Conservation (phyloP, 2,888 invertebrate genomes). For the Chirona hameri region DNA sequence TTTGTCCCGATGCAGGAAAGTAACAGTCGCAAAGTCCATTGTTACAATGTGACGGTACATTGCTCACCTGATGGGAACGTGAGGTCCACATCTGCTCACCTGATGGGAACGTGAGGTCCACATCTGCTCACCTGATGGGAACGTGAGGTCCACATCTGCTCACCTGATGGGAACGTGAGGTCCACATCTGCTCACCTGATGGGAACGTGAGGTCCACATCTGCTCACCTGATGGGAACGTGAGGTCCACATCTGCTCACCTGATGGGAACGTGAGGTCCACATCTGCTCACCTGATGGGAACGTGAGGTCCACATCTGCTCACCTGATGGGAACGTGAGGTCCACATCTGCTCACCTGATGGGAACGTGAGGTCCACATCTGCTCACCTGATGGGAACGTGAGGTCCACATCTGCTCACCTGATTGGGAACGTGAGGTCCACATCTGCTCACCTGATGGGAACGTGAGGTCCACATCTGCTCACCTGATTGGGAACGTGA, state of each 20-base stretch:
- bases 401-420: background rate
- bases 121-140: too few species aligned
- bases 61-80: background rate
- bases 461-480: background rate
- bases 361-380: background rate
- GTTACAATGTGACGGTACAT: too few species aligned
- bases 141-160: background rate
- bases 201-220: background rate
- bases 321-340: background rate
- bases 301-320: background rate
- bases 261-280: background rate
- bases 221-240: too few species aligned
- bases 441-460: too few species aligned
- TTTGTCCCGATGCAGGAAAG: too few species aligned
- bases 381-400: too few species aligned
- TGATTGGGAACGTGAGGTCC: background rate
- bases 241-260: background rate
- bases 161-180: background rate
- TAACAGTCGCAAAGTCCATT: too few species aligned
- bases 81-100: background rate
- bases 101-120: background rate
- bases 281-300: too few species aligned
- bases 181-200: too few species aligned
- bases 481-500: background rate
- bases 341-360: too few species aligned